Evolutionary conservation across 2,888 invertebrate genomes (phyloP), one percentile per base, ranked within the genome.

Genomic region (Petrolisthes cinctipes): DNA sequence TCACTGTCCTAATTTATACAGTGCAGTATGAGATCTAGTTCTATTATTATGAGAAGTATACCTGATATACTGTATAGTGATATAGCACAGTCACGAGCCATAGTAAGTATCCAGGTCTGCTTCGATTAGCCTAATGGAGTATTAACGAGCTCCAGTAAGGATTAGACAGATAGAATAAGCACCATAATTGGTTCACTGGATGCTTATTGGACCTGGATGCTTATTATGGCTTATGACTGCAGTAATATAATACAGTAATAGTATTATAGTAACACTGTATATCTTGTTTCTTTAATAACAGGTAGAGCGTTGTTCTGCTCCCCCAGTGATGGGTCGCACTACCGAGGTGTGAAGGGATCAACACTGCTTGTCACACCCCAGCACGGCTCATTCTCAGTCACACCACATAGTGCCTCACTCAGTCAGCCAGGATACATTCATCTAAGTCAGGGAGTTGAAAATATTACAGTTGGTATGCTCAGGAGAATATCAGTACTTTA

Each of bases 301-400:
- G 54, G 37, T 85, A 11, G 83, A 87, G 11, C 83, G 83, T 56
- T 83, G 53, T 14, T 87, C 86, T 23, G 86, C 83, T 23, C 86
- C 83, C 51, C 83, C 86, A 56, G 20, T 73, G 83, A 79, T 87
- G 66, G 86, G 86, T 54, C 86, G 86, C 23, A 87, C 73, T 79
- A 87, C 86, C 23, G 83, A 86, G 78, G 86, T 87, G 57, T 87
- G 56, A 83, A 20, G 79, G 68, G 75, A 83, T 82, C 57, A 57
- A 66, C 53, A 6, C 80, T 17, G 61, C 66, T 71, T 53, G 23
- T 78, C 57, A 23, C 73, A 61, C 78, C 56, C 53, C 37, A 68
- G 61, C 83, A 17, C 54, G 75, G 54, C 80, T n/a, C 86, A 71
- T 79, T 51, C 51, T 61, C 61, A 61, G 20, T 20, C 71, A 71